Evolutionary conservation across 2,888 invertebrate genomes (phyloP).

Genomic region (Seira ritae): DNA sequence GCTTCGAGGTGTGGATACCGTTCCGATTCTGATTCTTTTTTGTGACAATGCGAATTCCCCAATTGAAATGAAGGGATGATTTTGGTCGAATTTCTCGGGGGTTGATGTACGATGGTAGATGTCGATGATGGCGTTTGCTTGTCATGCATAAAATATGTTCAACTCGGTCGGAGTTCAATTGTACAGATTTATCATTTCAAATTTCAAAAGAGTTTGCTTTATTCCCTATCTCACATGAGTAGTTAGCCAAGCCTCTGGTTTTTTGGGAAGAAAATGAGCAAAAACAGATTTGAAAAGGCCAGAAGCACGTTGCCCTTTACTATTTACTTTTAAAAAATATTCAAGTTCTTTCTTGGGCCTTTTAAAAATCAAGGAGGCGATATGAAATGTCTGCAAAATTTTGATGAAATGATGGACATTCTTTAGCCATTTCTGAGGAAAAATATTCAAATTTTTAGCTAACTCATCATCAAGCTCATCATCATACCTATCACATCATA

Average conservation of each 20-base stretch:
- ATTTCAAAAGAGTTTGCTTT: not conserved
- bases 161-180: not conserved
- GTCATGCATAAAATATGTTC: conserved; percentile 39
- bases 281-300: conserved; percentile 27
- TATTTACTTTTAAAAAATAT: not conserved
- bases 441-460: conserved; percentile 9
- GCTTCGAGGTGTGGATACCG: conserved; percentile 45
- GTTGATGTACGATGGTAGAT: too few species aligned
- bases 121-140: conserved; percentile 30
- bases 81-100: too few species aligned
- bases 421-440: not conserved
- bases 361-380: not conserved
- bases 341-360: not conserved
- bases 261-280: not conserved
- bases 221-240: not conserved
- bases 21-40: not conserved
- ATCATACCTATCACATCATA: too few species aligned
- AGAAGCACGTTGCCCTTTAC: conserved; percentile 1
- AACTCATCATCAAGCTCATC: not conserved
- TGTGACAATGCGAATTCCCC: too few species aligned
- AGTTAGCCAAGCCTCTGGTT: not conserved
- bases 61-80: too few species aligned
- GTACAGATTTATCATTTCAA: not conserved
- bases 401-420: conserved; percentile 38
- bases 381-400: not conserved